phyloP scores from a whole-genome alignment of 2,113 vertebrate species.

The Psammodynastes pulverulentus region DNA sequence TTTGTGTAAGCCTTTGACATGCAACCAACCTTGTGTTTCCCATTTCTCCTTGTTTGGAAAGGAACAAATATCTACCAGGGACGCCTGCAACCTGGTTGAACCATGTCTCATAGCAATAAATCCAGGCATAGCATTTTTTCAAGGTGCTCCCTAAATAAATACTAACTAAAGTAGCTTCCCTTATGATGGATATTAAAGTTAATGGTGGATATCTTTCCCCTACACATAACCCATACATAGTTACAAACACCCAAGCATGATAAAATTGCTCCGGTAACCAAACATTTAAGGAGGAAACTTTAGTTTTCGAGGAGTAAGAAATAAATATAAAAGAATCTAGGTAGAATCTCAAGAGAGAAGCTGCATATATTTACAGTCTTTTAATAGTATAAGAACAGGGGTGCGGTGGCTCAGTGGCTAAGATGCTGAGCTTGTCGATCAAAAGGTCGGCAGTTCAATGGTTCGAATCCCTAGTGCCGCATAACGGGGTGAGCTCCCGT shows the following conservation, averaged over 20 bases:
- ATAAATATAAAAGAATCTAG: neutral
- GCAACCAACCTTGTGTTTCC: neutral
- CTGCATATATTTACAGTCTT: neutral
- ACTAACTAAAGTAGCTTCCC: slow-evolving; percentile 1
- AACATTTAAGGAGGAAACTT: neutral
- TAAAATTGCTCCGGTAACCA: neutral
- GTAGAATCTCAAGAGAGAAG: neutral
- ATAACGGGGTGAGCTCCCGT: no score
- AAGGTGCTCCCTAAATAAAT: slow-evolving; percentile 22
- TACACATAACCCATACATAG: neutral
- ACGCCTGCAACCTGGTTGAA: slow-evolving; percentile 24
- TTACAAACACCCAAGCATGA: neutral
- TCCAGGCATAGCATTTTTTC: neutral
- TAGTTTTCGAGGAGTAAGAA: neutral
- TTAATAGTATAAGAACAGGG: neutral
- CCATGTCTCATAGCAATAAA: slow-evolving; percentile 20
- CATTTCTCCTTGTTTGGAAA: neutral
- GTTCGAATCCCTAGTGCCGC: no score
- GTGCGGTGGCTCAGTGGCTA: no score
- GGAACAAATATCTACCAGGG: neutral
- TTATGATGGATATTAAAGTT: neutral
- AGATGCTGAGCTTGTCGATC: no score
- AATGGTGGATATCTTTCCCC: no score
- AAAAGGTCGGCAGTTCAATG: no score
- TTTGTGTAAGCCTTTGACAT: slow-evolving; percentile 13